Conservation (phyloP, 2,113 vertebrate species). For the Australoheros scitulus region DNA sequence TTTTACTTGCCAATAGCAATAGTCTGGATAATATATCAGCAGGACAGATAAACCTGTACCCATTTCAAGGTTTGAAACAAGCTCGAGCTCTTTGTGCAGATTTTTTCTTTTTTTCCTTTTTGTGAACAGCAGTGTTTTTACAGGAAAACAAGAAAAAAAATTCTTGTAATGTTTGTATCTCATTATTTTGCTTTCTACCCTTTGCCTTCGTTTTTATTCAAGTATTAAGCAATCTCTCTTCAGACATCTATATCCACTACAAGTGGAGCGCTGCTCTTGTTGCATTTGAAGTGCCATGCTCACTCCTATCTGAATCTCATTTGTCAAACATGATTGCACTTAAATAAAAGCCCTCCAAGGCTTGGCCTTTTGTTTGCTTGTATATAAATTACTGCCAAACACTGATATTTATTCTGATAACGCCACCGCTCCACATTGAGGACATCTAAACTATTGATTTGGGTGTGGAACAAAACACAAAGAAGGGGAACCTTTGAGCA, state of each 20-base stretch:
- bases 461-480: constrained; percentile 10
- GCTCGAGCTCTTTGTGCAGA: background rate
- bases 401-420: constrained; percentile 40
- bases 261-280: constrained; percentile 33
- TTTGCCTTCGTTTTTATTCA: constrained; percentile 39
- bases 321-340: constrained; percentile 74
- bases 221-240: constrained; percentile 57
- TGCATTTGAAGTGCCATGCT: constrained; percentile 55
- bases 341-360: constrained; percentile 63
- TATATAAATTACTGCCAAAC: constrained; percentile 59
- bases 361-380: constrained; percentile 49
- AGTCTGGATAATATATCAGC: background rate
- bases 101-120: constrained; percentile 20
- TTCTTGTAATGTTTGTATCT: constrained; percentile 25
- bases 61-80: background rate
- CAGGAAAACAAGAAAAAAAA: background rate
- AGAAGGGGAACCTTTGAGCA: constrained; percentile 3
- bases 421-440: constrained; percentile 25
- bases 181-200: constrained; percentile 40
- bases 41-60: background rate
- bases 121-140: background rate
- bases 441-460: constrained; percentile 51
- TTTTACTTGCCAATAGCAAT: background rate
- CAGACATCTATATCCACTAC: constrained; percentile 56
- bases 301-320: constrained; percentile 66